Base-by-base conservation (phyloP, 2,113 vertebrate genomes). In the Paradoxurus hermaphroditus region DNA sequence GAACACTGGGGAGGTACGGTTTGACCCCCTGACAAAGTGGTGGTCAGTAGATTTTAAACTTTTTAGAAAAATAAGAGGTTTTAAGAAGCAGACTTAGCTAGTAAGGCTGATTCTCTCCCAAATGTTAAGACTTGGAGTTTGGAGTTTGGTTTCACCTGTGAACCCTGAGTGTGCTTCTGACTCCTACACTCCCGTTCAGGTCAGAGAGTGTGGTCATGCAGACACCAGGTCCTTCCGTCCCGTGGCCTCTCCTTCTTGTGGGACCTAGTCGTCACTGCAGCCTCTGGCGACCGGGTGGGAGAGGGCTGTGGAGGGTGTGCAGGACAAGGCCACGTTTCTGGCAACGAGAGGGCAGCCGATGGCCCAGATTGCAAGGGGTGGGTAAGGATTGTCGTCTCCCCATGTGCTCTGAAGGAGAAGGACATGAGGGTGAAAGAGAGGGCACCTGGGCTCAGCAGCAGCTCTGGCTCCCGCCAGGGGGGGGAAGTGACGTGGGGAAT, bases 101-200 rank as follows among this genome's bases (percentile, higher is more conserved):
- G 3, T 83, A 8, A 36, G 4, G 3, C 4, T 3, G 15, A 21
- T 14, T n/a, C 0, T 18, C 8, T 29, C 27, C 18, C 11, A 65
- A 5, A 44, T 65, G n/a, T 63, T 51, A 51, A 13, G 86, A 10
- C 59, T 31, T 53, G 39, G 27, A 23, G 23, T 44, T 41, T 31
- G 5, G 14, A 14, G 27, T 29, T 5, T 59, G 13, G 2, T 11
- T 16, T 34, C 25, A 49, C 16, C 36, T 10, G 12, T 25, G 11
- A 67, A 15, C 25, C 36, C 59, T 31, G 51, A 13, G 29, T 67
- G 15, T 4, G 1, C 31, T 73, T 85, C 18, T 53, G 70, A 34
- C 31, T 14, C 3, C 0, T 0, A 4, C 10, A 1, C 8, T 23
- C 19, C 15, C 11, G 18, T 3, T 1, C 5, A 6, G 15, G 19